Percentiles rank a stretch among this genome's conserved stretches.
These are phyloP conservation scores for Bombyx mandarina DNA, from an alignment of 1,140 invertebrate genomes.

Conservation along the genomic window DNA sequence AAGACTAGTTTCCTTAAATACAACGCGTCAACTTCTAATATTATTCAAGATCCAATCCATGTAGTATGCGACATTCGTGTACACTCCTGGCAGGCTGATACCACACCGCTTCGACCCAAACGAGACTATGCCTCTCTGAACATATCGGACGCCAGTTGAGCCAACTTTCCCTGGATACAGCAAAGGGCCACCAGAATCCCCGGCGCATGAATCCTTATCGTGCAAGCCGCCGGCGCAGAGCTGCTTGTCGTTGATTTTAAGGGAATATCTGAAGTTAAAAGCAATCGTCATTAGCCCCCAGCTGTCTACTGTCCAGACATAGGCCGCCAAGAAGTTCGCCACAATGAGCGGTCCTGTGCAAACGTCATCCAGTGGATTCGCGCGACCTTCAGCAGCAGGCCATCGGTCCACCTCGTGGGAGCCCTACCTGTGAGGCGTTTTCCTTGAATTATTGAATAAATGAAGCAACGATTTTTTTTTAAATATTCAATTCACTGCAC, in stretches of 20 bases:
- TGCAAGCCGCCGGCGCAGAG: slow-evolving; percentile 74
- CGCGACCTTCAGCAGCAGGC: no score
- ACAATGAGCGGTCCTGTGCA: no score
- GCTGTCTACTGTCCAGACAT: no score
- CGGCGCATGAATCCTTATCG: slow-evolving; percentile 75
- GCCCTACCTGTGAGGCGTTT: no score
- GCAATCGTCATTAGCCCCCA: no score
- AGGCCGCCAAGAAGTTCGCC: no score
- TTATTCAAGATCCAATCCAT: slow-evolving; percentile 78
- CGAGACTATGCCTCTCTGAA: slow-evolving; percentile 78
- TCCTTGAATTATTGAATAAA: no score
- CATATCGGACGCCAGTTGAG: slow-evolving; percentile 45
- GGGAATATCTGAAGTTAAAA: no score
- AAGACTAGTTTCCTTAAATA: background rate
- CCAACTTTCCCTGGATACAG: slow-evolving; percentile 61
- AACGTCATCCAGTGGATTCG: no score
- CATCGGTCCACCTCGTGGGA: no score
- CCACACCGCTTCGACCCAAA: slow-evolving; percentile 77
- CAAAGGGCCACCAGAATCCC: slow-evolving; percentile 79
- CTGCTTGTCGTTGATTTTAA: slow-evolving; percentile 61
- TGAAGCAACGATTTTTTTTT: no score
- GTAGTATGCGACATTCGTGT: slow-evolving; percentile 73
- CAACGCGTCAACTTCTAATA: slow-evolving; percentile 29
- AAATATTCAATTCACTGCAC: no score
- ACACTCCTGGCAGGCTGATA: slow-evolving; percentile 73